Percentiles rank a stretch among this genome's conserved stretches.
Conservation (phyloP, 53 echinoderm and acorn worm species). For the Patiria pectinifera region DNA sequence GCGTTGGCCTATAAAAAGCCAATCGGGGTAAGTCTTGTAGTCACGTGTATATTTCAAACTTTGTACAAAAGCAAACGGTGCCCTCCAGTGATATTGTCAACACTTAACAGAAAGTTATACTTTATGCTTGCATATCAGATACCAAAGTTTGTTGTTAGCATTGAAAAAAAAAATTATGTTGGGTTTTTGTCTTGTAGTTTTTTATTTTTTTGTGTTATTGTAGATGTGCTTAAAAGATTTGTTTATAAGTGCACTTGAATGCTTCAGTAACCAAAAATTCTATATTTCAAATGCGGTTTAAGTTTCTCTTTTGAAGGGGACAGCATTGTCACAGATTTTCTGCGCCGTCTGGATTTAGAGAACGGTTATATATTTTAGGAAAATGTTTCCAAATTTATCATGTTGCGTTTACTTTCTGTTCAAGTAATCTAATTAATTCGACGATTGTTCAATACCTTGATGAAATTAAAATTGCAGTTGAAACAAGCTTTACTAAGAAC, state of each 20-base stretch:
- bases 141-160: no score
- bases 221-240: neutral
- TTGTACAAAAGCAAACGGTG: neutral
- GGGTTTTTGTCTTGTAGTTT: neutral
- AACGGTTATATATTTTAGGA: neutral
- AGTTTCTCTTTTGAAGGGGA: neutral
- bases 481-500: neutral
- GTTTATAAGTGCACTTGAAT: constrained; percentile 20
- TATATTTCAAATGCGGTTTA: neutral
- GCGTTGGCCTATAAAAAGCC: no score
- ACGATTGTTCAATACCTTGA: neutral
- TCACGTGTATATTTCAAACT: neutral
- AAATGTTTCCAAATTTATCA: neutral
- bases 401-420: neutral
- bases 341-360: neutral
- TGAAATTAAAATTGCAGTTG: neutral
- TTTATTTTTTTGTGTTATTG: neutral
- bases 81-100: neutral
- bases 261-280: constrained; percentile 1
- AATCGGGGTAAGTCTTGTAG: no score
- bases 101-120: neutral
- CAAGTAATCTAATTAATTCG: neutral
- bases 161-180: neutral
- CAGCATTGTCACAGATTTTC: neutral
- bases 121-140: no score